These are phyloP conservation scores for Eulacestoma nigropectus DNA, from an alignment of 2,113 vertebrate species.

Conservation along the genomic window DNA sequence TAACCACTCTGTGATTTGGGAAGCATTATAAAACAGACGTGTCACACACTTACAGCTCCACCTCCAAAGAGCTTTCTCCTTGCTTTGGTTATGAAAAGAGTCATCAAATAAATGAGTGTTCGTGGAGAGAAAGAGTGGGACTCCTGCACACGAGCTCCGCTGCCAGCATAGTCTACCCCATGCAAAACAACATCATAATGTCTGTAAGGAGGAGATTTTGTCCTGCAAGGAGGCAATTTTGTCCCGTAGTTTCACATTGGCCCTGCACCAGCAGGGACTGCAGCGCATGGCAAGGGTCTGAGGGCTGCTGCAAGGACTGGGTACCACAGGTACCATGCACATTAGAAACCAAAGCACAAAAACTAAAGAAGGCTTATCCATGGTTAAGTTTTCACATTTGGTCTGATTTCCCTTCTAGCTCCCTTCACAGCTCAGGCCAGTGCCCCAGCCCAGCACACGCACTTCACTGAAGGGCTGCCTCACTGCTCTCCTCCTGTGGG, in stretches of 20 bases:
- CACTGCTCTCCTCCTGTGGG: background rate
- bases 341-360: background rate
- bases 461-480: background rate
- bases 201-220: background rate
- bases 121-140: background rate
- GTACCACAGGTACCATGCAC: fast-evolving
- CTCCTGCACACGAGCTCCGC: background rate
- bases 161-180: background rate
- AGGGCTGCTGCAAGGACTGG: background rate
- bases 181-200: background rate
- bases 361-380: background rate
- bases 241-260: fast-evolving
- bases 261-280: background rate
- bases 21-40: background rate
- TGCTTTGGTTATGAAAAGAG: background rate
- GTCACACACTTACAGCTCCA: background rate
- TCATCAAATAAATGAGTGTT: background rate
- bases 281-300: fast-evolving
- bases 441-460: background rate
- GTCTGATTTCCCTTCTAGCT: background rate
- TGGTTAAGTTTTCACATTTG: background rate
- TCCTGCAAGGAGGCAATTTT: background rate
- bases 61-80: background rate
- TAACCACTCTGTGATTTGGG: background rate
- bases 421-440: background rate